Evolutionary conservation across 2,113 vertebrate species (phyloP).

Genomic region (Theristicus caerulescens): DNA sequence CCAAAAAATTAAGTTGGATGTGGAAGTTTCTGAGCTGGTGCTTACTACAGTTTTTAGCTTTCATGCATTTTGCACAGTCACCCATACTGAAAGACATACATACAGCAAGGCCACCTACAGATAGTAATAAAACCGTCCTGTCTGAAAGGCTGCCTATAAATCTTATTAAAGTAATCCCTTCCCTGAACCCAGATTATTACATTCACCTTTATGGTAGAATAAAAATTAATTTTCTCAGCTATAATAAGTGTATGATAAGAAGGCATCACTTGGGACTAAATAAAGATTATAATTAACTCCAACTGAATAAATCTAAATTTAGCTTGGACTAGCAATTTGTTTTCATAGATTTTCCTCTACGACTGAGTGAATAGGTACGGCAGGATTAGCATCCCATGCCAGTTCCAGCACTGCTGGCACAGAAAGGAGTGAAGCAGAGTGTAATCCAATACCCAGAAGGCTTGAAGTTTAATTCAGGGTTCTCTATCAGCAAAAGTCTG

Average conservation of each 20-base stretch:
- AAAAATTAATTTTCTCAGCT: constrained; percentile 83
- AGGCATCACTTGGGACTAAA: constrained; percentile 78
- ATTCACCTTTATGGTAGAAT: constrained; percentile 79
- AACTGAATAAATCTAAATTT: constrained; percentile 80
- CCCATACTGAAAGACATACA: constrained; percentile 7
- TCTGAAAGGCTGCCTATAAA: constrained; percentile 69
- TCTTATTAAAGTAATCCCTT: constrained; percentile 81
- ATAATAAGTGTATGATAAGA: constrained; percentile 79
- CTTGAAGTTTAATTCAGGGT: constrained; percentile 33
- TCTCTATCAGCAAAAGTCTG: constrained; percentile 37
- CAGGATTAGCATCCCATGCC: constrained; percentile 34
- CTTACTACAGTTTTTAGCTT: not conserved
- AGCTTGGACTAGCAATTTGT: constrained; percentile 69
- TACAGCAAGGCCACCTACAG: constrained; percentile 40
- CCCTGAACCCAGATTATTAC: constrained; percentile 79
- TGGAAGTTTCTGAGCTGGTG: constrained; percentile 11
- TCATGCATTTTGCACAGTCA: not conserved
- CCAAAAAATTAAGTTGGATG: constrained; percentile 12
- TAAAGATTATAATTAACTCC: constrained; percentile 83
- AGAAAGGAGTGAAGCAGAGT: not conserved
- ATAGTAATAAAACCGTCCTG: constrained; percentile 42
- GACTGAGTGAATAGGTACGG: constrained; percentile 21
- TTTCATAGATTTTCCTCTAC: constrained; percentile 51
- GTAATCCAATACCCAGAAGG: constrained; percentile 50
- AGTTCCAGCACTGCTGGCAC: constrained; percentile 24